Evolutionary conservation across 2,797 vertebrate species (phyloP).

Genomic region (Sebastes taczanowskii): DNA sequence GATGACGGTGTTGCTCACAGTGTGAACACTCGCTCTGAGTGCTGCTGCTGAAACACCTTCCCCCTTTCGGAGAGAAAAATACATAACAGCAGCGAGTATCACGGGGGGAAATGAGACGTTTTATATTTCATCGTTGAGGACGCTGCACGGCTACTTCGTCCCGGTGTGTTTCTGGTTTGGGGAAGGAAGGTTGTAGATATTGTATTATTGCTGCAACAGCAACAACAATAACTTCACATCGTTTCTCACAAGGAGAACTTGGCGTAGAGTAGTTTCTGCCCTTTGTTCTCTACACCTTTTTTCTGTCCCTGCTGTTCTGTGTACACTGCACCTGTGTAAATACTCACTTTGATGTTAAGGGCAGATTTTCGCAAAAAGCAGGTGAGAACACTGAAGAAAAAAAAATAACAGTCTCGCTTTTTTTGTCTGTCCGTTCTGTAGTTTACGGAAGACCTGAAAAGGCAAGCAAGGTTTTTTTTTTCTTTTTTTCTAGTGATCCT

Average conservation of each 20-base stretch:
- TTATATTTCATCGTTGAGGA: neutral
- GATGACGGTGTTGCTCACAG: constrained; percentile 33
- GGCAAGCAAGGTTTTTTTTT: neutral
- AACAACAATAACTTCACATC: constrained; percentile 48
- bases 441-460: neutral
- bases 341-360: constrained; percentile 62
- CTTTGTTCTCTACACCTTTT: constrained; percentile 6
- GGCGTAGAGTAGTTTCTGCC: constrained; percentile 28
- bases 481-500: neutral
- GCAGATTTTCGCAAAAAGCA: constrained; percentile 34
- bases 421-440: constrained; percentile 12
- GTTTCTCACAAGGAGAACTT: constrained; percentile 29
- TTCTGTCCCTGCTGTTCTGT: constrained; percentile 32
- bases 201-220: constrained; percentile 53
- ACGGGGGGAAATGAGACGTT: neutral
- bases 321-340: constrained; percentile 67
- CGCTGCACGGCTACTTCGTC: constrained; percentile 18
- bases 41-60: constrained; percentile 48
- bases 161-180: neutral
- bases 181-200: constrained; percentile 60
- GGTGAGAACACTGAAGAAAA: constrained; percentile 17
- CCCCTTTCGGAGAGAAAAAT: neutral
- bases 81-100: neutral
- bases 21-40: constrained; percentile 50
- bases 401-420: constrained; percentile 11